Evolutionary conservation across 2,888 invertebrate genomes (phyloP).

Genomic region (Tipula helvola): DNA sequence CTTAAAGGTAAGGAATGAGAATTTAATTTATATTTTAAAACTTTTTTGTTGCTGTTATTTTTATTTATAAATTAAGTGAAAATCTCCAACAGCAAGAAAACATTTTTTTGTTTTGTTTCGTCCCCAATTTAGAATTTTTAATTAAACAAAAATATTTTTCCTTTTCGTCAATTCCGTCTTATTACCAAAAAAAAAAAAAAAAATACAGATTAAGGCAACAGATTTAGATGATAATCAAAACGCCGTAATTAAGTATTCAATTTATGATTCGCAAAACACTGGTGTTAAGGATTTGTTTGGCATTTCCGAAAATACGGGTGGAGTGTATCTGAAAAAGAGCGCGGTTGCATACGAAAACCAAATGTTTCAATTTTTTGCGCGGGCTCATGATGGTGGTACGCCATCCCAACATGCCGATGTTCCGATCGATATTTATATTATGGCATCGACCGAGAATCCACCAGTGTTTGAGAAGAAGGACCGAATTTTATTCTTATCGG

Average conservation of each 20-base stretch:
- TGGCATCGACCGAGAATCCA: constrained; percentile 52
- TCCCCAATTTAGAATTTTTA: background rate
- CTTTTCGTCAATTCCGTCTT: background rate
- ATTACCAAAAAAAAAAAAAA: constrained; percentile 8
- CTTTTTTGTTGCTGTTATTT: background rate
- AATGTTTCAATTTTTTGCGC: constrained; percentile 77
- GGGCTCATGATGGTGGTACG: constrained; percentile 71
- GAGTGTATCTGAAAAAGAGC: constrained; percentile 51
- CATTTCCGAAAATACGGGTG: constrained; percentile 62
- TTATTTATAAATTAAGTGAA: background rate
- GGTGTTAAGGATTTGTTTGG: constrained; percentile 55
- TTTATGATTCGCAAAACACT: constrained; percentile 56
- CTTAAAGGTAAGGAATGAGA: constrained; percentile 38
- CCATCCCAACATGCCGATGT: constrained; percentile 67
- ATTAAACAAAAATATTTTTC: background rate
- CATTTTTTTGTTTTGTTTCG: background rate
- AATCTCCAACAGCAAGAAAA: background rate
- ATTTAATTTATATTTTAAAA: background rate
- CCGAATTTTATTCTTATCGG: constrained; percentile 67
- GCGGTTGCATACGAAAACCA: constrained; percentile 53
- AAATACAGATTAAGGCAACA: constrained; percentile 46
- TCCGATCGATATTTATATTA: constrained; percentile 67
- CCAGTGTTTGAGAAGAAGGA: constrained; percentile 63
- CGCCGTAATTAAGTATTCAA: constrained; percentile 59
- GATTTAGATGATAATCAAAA: constrained; percentile 67